Base-by-base conservation (phyloP, 92 coral and sea anemone species). In the Palythoa caribaeorum region DNA sequence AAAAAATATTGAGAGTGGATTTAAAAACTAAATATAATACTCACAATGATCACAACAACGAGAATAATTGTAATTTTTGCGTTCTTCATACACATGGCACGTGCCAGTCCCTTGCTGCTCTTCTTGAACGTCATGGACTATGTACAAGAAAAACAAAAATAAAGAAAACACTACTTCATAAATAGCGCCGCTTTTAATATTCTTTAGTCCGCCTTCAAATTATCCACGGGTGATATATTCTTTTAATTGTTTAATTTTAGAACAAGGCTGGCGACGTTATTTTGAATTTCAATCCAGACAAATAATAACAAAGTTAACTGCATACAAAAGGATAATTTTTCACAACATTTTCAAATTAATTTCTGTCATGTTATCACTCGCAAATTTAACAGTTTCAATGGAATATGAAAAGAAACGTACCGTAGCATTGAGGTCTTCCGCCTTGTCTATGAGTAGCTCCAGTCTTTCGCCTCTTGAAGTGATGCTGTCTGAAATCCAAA, bases 51-150 rank as follows among this genome's bases (percentile, higher is more conserved):
- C 38, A 97, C 94, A 75, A 95, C 60, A 35, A 91, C 89, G 10
- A 97, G 88, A 62, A 97, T 95, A 15, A 97, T 92, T 79, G 96
- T 95, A 80, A 97, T 94, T 87, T 97, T 97, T 84, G 94, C 96
- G 76, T 97, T 97, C 78, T 97, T 97, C 99, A 95, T 95, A 96
- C 99, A 97, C 99, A 97, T 97, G 63, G 98, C 99, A 59, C 96
- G 94, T 53, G 99, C 99, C 70, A 97, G 94, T 36, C 97, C 96
- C 91, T 92, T 93, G 89, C 99, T 97, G 83, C 96, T 93, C 92
- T 97, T 97, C 93, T 97, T 97, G 90, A 97, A 97, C 13, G 99
- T 97, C 83, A 97, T 93, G 9, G 99, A 97, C 99, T 97, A 28
- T 28, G 28, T 28, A 85, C 10, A 81, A 81, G 63, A 16, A 40